Base-by-base conservation (phyloP, 2,888 invertebrate species). In the Cecidostiba fungosa region DNA sequence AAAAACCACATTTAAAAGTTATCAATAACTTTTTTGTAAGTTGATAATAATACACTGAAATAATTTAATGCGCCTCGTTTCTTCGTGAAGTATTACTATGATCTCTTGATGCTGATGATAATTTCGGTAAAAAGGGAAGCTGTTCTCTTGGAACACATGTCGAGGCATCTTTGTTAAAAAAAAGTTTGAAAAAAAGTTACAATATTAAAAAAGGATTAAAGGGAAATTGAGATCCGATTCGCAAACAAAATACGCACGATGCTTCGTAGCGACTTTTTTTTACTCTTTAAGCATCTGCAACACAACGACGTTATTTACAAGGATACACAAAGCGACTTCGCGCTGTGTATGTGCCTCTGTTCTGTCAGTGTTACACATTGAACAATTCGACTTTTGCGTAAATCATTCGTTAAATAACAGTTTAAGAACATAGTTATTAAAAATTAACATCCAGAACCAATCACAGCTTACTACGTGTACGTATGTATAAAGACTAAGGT, bases 281-380 rank as follows among this genome's bases (percentile, higher is more conserved):
- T 90, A 90, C 90, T 90, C 88, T 87, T 88, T 89, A 90, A 90
- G 89, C 90, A 89, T 89, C 89, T 90, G 90, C 86, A 86, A 90
- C 90, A 91, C 89, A 90, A 89, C 89, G 89, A 89, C 87, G 88
- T 89, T 87, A 90, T 90, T 90, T 91, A 91, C 90, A 91, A 90
- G 89, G 89, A 89, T 89, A 90, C 90, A 88, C 89, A 88, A 74
- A 50, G 82, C 86, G 85, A 77, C 77, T 82, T 82, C 88, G 87
- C 89, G 89, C 88, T 84, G 87, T 84, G 82, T 89, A 88, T 83
- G 86, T 88, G 85, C 88, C 85, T 89, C 87, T 88, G 85, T 85
- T 82, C 84, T 85, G 87, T 87, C 88, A 88, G 88, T 88, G 88
- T 88, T 85, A 86, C 86, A 87, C 86, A 84, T 87, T 82, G 87